Conservation (phyloP, 2,113 vertebrate species). For the Nothoprocta pentlandii region DNA sequence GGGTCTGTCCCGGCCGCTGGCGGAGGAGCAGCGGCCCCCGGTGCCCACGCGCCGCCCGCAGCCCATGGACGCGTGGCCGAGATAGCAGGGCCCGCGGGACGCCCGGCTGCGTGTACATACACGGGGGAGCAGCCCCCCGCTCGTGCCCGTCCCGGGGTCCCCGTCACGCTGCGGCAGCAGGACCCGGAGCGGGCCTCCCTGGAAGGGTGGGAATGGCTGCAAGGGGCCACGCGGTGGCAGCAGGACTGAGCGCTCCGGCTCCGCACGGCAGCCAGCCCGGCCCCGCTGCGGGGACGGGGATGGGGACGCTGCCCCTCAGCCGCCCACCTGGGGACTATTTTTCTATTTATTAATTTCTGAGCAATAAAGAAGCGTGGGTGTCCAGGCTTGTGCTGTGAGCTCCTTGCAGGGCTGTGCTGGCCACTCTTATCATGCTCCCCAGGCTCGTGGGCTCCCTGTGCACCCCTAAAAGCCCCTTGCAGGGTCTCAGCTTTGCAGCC, state of each 20-base stretch:
- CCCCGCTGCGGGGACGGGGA: neutral
- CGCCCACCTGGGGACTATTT: neutral
- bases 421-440: neutral
- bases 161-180: slow-evolving; percentile 59
- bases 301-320: neutral
- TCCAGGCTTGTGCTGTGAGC: neutral
- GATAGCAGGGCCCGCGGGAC: slow-evolving; percentile 75
- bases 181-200: neutral
- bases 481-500: too few species aligned
- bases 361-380: slow-evolving; percentile 50
- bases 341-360: slow-evolving; percentile 50
- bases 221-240: slow-evolving; percentile 55
- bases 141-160: neutral
- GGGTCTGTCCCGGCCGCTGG: slow-evolving; percentile 58
- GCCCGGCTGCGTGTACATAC: neutral
- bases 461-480: neutral
- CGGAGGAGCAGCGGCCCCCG: slow-evolving; percentile 71
- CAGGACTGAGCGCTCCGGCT: slow-evolving; percentile 26
- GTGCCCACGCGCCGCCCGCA: slow-evolving; percentile 74
- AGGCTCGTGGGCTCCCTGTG: neutral
- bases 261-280: neutral
- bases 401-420: neutral
- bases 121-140: neutral
- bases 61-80: slow-evolving; percentile 84
- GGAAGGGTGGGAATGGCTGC: neutral